Evolutionary conservation across 2,113 vertebrate species (phyloP).

Genomic region (Bubo blakistoni): DNA sequence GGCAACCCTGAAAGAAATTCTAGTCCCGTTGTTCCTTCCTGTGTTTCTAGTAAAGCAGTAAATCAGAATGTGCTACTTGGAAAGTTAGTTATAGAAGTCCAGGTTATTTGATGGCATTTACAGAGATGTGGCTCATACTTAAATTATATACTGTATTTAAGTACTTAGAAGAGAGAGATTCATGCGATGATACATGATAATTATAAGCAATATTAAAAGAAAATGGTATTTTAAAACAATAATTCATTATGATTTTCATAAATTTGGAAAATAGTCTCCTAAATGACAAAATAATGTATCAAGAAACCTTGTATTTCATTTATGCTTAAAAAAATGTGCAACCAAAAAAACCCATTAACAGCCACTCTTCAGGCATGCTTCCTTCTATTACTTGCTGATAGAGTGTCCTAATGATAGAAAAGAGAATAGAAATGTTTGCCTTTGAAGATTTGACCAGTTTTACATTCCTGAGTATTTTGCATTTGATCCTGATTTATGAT

Average conservation of each 20-base stretch:
- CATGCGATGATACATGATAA: background rate
- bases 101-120: slow-evolving; percentile 10
- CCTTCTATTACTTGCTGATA: background rate
- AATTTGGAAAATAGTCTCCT: background rate
- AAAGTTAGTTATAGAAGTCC: background rate
- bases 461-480: background rate
- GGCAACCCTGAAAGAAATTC: background rate
- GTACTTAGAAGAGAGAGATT: background rate
- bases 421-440: background rate
- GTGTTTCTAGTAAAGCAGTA: background rate
- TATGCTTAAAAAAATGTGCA: background rate
- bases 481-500: background rate
- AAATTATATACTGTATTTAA: background rate
- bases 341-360: background rate
- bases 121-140: slow-evolving; percentile 11
- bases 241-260: background rate
- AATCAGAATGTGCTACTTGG: background rate
- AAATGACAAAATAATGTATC: background rate
- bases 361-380: background rate
- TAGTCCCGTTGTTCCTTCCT: background rate
- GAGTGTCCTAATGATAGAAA: background rate
- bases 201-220: background rate
- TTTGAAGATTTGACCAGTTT: background rate
- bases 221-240: background rate
- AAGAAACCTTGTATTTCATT: background rate